phyloP scores from a whole-genome alignment of 1,140 invertebrate species.

The Armadillidium nasatum region DNA sequence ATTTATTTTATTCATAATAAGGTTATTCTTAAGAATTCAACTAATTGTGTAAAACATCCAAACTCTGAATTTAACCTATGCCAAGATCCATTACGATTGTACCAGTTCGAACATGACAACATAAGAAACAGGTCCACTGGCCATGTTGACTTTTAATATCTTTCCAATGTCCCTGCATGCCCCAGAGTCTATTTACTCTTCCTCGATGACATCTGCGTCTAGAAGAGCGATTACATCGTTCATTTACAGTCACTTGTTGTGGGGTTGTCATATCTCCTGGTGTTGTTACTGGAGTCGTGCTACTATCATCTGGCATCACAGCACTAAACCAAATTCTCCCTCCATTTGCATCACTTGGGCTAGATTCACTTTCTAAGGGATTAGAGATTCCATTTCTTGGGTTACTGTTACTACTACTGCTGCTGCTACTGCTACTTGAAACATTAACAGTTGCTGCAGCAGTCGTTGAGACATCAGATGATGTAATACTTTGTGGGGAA shows the following conservation, averaged over 20 bases:
- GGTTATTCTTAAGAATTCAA: no score
- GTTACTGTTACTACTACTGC: not conserved
- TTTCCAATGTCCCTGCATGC: not conserved
- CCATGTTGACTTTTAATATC: slow-evolving; percentile 32
- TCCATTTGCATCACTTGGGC: not conserved
- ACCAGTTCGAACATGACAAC: slow-evolving; percentile 74
- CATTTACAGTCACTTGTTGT: not conserved
- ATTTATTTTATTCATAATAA: no score
- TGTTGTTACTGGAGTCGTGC: not conserved
- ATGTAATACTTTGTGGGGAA: no score
- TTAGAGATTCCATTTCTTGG: not conserved
- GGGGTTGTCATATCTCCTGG: not conserved
- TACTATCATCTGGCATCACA: not conserved
- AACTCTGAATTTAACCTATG: slow-evolving; percentile 78
- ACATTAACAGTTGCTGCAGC: no score
- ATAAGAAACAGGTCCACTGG: slow-evolving; percentile 69
- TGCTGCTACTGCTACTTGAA: no score
- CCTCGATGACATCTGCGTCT: not conserved
- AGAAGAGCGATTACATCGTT: not conserved
- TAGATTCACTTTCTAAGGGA: slow-evolving; percentile 1
- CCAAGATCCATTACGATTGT: slow-evolving; percentile 74
- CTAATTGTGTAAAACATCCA: no score
- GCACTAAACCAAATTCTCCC: slow-evolving; percentile 7
- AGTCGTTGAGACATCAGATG: no score
- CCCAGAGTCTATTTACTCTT: not conserved